Evolutionary conservation across 2,113 vertebrate species (phyloP), one percentile per base, ranked within the genome.

Genomic region (Empidonax traillii): DNA sequence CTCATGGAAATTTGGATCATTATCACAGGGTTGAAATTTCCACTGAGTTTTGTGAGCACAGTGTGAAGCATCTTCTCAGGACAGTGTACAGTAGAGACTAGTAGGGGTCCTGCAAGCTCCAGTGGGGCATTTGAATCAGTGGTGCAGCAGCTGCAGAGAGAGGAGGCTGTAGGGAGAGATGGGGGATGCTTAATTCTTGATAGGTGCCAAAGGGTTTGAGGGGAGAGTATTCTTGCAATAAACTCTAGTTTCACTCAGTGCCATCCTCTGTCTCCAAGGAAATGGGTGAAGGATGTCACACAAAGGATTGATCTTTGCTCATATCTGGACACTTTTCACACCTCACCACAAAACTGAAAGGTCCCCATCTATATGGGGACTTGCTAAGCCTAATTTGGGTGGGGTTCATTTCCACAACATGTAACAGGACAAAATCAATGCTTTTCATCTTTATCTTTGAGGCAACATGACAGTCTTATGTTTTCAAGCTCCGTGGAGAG

Each of bases 1-100:
- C 53, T 96, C 41, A 49, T 94, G 92, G 93, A 97, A 97, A 97
- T 97, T 87, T 78, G 92, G 87, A 95, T 97, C 86, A 72, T 96
- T 97, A 94, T 96, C 67, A 3, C 87, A 84, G 53, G 72, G 58
- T 44, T 94, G 94, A 94, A 90, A 91, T 96, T 96, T 95, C 85
- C 91, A 87, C 73, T 1, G 30, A 51, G 59, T 94, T 96, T 85
- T 67, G 69, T 93, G 73, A 95, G 69, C 92, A 93, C 72, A 90
- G 66, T 65, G 51, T 88, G 96, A 96, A 76, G 65, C 62, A 84
- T 75, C 81, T 95, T 87, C 89, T 95, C 61, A 77, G 82, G 68
- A 63, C 74, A 59, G 67, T 51, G 81, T 82, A 52, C 55, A 51
- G 68, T 20, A 68, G 88, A 86, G 78, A 58, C 79, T 85, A 22